phyloP scores from a whole-genome alignment of 2,888 invertebrate genomes.

The Ceraclea dissimilis region DNA sequence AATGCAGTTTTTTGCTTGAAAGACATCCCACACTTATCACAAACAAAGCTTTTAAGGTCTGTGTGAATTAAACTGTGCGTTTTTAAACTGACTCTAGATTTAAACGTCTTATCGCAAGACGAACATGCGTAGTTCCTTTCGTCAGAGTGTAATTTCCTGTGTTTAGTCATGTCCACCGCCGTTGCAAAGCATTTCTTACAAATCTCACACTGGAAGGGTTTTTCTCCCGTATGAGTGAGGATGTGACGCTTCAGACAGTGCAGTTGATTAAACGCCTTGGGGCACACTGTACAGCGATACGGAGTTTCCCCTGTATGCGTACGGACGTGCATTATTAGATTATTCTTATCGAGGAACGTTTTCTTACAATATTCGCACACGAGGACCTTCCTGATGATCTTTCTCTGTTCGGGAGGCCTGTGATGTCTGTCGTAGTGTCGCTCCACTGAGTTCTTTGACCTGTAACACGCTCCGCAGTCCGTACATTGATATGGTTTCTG shows the following conservation, averaged over 20 bases:
- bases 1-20: conserved; percentile 21
- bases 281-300: conserved; percentile 35
- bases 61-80: conserved; percentile 36
- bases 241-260: conserved; percentile 37
- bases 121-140: conserved; percentile 27
- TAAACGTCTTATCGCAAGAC: conserved; percentile 13
- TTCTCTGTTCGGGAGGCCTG: conserved; percentile 1
- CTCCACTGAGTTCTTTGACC: conserved; percentile 11
- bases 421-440: conserved; percentile 16
- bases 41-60: conserved; percentile 40
- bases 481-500: conserved; percentile 16
- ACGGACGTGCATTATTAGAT: conserved; percentile 18
- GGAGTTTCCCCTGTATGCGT: conserved; percentile 21
- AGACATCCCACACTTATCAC: conserved; percentile 33
- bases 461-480: conserved; percentile 8
- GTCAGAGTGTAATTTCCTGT: conserved; percentile 39
- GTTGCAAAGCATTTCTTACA: conserved; percentile 41
- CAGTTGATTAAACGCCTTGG: conserved; percentile 28
- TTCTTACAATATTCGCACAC: conserved; percentile 19
- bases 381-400: conserved; percentile 2
- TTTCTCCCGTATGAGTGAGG: conserved; percentile 41
- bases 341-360: conserved; percentile 15
- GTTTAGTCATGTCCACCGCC: conserved; percentile 35
- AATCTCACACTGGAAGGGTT: conserved; percentile 36
- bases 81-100: conserved; percentile 16